phyloP scores from a whole-genome alignment of 2,797 vertebrate genomes.

The Sebastes steindachneri region DNA sequence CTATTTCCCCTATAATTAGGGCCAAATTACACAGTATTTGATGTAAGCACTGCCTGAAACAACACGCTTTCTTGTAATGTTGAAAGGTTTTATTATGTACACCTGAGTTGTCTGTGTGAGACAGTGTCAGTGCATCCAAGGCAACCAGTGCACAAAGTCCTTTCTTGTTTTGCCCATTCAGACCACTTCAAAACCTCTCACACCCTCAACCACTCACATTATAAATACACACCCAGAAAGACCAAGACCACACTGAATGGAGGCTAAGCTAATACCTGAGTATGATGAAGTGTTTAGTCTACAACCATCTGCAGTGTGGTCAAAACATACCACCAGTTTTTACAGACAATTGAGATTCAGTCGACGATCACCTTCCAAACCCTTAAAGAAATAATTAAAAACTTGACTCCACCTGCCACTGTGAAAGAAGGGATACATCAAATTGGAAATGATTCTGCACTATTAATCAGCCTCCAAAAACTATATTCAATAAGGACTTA shows the following conservation, averaged over 20 bases:
- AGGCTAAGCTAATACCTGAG: not conserved
- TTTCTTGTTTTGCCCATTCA: not conserved
- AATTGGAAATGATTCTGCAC: too few species aligned
- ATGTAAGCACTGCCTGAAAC: not conserved
- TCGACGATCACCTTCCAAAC: not conserved
- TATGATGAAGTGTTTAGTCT: slow-evolving; percentile 20
- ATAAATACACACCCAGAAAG: not conserved
- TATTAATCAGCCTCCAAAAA: not conserved
- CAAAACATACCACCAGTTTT: not conserved
- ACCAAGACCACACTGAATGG: not conserved
- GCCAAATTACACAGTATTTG: not conserved
- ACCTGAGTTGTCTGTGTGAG: not conserved
- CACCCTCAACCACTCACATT: not conserved
- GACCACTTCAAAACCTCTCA: slow-evolving; percentile 8
- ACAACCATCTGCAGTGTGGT: not conserved
- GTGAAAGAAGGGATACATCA: not conserved
- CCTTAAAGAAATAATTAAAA: not conserved
- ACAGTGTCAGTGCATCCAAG: not conserved
- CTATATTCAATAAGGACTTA: not conserved
- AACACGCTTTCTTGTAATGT: not conserved
- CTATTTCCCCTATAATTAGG: not conserved
- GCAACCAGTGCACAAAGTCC: not conserved
- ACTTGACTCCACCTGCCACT: not conserved
- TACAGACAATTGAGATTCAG: not conserved
- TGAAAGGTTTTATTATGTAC: not conserved